These are phyloP conservation scores for Helarctos malayanus DNA, from an alignment of 2,797 vertebrate genomes.

Conservation along the genomic window DNA sequence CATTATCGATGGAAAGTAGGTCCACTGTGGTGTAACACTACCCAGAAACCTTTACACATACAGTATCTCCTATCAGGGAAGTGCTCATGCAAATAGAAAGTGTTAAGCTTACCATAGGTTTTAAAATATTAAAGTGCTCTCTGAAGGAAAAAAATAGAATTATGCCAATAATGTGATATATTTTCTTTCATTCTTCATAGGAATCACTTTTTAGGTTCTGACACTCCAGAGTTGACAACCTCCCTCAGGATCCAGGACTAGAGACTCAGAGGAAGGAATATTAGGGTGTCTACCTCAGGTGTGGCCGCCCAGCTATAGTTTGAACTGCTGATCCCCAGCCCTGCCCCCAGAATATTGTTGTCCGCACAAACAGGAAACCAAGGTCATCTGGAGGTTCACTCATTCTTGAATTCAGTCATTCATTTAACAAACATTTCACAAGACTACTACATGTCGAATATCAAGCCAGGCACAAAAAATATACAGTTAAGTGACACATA, in stretches of 20 bases:
- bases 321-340: background rate
- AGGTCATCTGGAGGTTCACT: background rate
- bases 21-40: background rate
- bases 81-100: slow-evolving; percentile 32
- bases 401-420: slow-evolving; percentile 32
- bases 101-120: background rate
- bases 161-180: background rate
- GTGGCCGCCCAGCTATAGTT: background rate
- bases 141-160: background rate
- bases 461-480: background rate
- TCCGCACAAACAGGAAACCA: slow-evolving; percentile 29
- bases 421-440: slow-evolving; percentile 46
- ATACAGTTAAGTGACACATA: background rate
- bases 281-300: background rate
- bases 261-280: background rate
- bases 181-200: background rate
- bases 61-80: background rate
- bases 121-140: slow-evolving; percentile 34
- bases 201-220: background rate
- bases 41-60: slow-evolving; percentile 19
- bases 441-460: background rate
- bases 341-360: background rate
- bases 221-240: background rate
- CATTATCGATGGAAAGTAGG: background rate
- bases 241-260: background rate